Percentiles rank a stretch among this genome's conserved stretches.
phyloP scores from a whole-genome alignment of 2,113 vertebrate species.

The Empidonax alnorum region DNA sequence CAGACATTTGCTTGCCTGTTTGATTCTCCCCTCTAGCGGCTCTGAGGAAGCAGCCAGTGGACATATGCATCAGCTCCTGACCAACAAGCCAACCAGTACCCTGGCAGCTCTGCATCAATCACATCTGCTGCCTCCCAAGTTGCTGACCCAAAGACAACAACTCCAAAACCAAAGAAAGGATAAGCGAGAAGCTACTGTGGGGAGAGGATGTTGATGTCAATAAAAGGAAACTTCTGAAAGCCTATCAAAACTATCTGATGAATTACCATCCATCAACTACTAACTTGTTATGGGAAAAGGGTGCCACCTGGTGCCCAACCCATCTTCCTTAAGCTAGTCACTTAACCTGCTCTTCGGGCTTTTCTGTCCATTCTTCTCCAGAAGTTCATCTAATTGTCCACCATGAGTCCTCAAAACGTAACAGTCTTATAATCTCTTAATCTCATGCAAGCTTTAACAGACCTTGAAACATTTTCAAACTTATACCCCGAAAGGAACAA shows the following conservation, averaged over 20 bases:
- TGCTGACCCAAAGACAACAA: background rate
- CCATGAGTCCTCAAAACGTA: background rate
- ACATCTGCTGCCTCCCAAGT: background rate
- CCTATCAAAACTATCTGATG: background rate
- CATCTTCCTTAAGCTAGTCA: background rate
- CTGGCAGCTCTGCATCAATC: background rate
- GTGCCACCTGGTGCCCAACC: constrained; percentile 52
- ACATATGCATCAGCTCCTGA: rapidly evolving
- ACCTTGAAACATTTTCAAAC: background rate
- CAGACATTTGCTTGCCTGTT: background rate
- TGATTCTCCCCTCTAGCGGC: background rate
- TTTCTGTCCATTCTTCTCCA: background rate
- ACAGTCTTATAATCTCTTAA: background rate
- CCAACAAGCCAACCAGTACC: background rate
- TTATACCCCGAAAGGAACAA: background rate
- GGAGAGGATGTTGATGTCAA: background rate
- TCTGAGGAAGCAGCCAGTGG: background rate
- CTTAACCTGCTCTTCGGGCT: background rate
- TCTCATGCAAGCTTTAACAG: background rate
- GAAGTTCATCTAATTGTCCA: background rate
- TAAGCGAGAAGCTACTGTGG: background rate
- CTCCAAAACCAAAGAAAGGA: background rate
- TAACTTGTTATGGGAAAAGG: constrained; percentile 27
- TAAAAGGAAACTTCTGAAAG: background rate
- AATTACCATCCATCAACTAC: background rate